Conservation (phyloP, 2,888 invertebrate species). For the Nycteola revayana region DNA sequence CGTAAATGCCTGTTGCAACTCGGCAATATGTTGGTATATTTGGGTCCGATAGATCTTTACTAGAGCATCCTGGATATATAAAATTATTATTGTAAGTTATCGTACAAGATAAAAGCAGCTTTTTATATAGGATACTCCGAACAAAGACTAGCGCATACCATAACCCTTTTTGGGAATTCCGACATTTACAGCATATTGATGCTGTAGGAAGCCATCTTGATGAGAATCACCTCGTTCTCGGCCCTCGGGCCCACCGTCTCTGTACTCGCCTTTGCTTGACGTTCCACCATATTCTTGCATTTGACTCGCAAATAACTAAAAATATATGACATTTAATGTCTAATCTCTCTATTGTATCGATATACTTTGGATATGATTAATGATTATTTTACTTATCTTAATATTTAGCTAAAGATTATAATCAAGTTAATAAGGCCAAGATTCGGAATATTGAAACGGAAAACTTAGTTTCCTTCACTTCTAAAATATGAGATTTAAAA, state of each 20-base stretch:
- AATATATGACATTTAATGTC: no score
- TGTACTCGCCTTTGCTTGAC: constrained; percentile 64
- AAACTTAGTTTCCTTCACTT: no score
- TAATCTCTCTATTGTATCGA: no score
- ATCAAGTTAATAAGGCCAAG: no score
- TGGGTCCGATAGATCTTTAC: constrained; percentile 62
- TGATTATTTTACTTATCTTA: no score
- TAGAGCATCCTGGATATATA: constrained; percentile 49
- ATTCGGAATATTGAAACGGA: no score
- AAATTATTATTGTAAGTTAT: no score
- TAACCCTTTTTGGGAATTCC: constrained; percentile 64
- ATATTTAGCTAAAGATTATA: no score
- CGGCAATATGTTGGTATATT: constrained; percentile 68
- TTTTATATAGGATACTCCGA: neutral
- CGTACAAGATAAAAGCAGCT: no score
- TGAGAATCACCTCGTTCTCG: constrained; percentile 47
- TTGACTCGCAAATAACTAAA: constrained; percentile 53
- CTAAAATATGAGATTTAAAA: no score
- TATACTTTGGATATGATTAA: no score
- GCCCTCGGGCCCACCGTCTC: constrained; percentile 43
- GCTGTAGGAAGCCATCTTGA: constrained; percentile 45
- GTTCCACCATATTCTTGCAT: constrained; percentile 77
- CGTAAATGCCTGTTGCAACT: constrained; percentile 63
- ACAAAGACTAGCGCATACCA: constrained; percentile 38
- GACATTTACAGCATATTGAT: constrained; percentile 55